Base-by-base conservation (phyloP, 2,888 invertebrate genomes). In the Noctua janthina region DNA sequence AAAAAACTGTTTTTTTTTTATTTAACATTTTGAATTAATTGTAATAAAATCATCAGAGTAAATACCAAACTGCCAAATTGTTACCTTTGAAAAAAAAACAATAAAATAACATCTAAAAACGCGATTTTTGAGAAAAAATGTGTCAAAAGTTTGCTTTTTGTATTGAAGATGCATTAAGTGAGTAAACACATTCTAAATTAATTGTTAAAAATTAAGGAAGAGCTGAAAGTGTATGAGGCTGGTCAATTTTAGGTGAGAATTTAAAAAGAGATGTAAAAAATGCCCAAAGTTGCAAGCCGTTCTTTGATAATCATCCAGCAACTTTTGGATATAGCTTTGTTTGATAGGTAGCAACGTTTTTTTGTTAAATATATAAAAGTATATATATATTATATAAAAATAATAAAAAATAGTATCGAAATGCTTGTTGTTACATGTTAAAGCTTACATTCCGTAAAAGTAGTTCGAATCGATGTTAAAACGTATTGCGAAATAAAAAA, bases 351-450 rank as follows among this genome's bases (percentile, higher is more conserved):
- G 82, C 83, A 81, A 84, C 59, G 46, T 35, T 84, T 88, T 88
- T 87, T 84, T 87, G 85, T 90, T 90, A 74, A 83, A 76, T 82
- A 84, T 74, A 84, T 79, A 73, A 49, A 75, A 79, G 39, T 80
- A 79, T 86, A 81, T 84, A 80, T 82, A 78, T 87, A 82, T 76
- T 76, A 78, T 79, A 79, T 84, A 79, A 82, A 87, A 84, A 89
- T 90, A 90, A 88, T 82, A 68, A 86, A 89, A 88, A 89, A 89
- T 88, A 89, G 88, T 88, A 85, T 90, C 80, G 73, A 90, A 87
- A 89, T 88, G 94, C 94, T 95, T 95, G 92, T 94, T 95, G 94
- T 95, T 95, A 94, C 91, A 94, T 94, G 94, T 95, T 95, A 91
- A 93, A 89, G 94, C 95, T 95, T 95, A 93, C 91, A 93, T 93